Percentiles rank a stretch among this genome's conserved stretches.
Conservation (phyloP, 1,140 invertebrate genomes). For the Caenorhabditis brenneri region DNA sequence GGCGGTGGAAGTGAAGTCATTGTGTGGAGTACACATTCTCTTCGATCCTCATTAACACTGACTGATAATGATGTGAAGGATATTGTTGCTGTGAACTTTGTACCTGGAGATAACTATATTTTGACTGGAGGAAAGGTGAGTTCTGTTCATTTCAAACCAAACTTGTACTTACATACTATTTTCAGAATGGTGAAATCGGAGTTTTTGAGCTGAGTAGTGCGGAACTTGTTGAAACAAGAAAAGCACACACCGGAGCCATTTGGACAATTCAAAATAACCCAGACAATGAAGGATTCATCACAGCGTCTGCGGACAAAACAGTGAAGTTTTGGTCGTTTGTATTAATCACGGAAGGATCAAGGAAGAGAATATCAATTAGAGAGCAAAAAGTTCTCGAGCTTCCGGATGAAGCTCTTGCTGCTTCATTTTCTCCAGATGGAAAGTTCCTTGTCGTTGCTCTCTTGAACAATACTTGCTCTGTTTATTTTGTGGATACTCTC, state of each 20-base stretch:
- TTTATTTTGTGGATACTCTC: slow-evolving; percentile 90
- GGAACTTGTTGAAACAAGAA: slow-evolving; percentile 60
- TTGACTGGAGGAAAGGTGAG: slow-evolving; percentile 82
- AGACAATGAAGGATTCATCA: slow-evolving; percentile 63
- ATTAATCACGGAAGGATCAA: slow-evolving; percentile 73
- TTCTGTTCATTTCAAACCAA: not conserved
- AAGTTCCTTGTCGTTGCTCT: slow-evolving; percentile 86
- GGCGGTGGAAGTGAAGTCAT: slow-evolving; percentile 53
- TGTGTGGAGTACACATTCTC: slow-evolving; percentile 52
- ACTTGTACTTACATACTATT: slow-evolving; percentile 46
- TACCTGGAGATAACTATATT: slow-evolving; percentile 88
- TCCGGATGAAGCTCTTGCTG: slow-evolving; percentile 51
- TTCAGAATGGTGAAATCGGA: slow-evolving; percentile 80
- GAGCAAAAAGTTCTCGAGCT: slow-evolving; percentile 50
- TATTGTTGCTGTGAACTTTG: slow-evolving; percentile 79
- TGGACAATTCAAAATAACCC: slow-evolving; percentile 73
- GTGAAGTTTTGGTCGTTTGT: slow-evolving; percentile 95
- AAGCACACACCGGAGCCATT: slow-evolving; percentile 82
- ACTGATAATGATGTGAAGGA: slow-evolving; percentile 60
- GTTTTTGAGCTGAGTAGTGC: slow-evolving; percentile 44
- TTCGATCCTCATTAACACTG: slow-evolving; percentile 57
- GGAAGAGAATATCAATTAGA: slow-evolving; percentile 53
- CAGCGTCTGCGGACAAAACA: slow-evolving; percentile 84
- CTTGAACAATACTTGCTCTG: slow-evolving; percentile 90
- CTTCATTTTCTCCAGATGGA: slow-evolving; percentile 69